Evolutionary conservation across 2,888 invertebrate genomes (phyloP).

Genomic region (Eledone cirrhosa): DNA sequence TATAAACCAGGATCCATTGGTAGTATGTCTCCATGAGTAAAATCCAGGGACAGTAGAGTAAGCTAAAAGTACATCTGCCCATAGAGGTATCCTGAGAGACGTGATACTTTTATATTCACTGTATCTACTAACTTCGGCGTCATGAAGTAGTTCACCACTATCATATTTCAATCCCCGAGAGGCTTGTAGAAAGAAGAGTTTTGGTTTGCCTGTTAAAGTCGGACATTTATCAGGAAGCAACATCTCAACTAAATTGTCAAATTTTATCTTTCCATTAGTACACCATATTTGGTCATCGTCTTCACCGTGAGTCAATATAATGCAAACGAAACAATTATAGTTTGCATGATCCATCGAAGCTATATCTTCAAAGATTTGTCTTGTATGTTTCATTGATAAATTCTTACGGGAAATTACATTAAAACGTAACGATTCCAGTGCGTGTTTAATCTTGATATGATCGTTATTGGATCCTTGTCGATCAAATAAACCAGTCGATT

Average conservation of each 20-base stretch:
- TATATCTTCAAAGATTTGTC: too few relatives aligned
- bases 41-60: conserved; percentile 68
- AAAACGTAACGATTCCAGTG: conserved; percentile 72
- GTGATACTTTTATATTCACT: too few relatives aligned
- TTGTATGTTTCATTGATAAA: conserved; percentile 75
- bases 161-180: conserved; percentile 44
- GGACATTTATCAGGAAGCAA: conserved; percentile 78
- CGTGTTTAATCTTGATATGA: conserved; percentile 75
- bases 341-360: conserved; percentile 81
- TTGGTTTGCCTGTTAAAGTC: conserved; percentile 84
- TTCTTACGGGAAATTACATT: conserved; percentile 76
- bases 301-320: conserved; percentile 89
- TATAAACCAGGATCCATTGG: conserved; percentile 6
- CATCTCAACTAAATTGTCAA: conserved; percentile 75
- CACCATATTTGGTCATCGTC: conserved; percentile 81
- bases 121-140: conserved; percentile 72
- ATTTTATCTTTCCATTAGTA: conserved; percentile 83
- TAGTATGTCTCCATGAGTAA: conserved; percentile 4
- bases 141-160: conserved; percentile 35
- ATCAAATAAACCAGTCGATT: conserved; percentile 50
- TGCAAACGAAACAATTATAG: conserved; percentile 82
- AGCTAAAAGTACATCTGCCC: conserved; percentile 50
- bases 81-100: conserved; percentile 44
- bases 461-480: conserved; percentile 84
- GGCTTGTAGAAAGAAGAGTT: conserved; percentile 74